Evolutionary conservation across 2,113 vertebrate species (phyloP).

Genomic region (Phodopus roborovskii): DNA sequence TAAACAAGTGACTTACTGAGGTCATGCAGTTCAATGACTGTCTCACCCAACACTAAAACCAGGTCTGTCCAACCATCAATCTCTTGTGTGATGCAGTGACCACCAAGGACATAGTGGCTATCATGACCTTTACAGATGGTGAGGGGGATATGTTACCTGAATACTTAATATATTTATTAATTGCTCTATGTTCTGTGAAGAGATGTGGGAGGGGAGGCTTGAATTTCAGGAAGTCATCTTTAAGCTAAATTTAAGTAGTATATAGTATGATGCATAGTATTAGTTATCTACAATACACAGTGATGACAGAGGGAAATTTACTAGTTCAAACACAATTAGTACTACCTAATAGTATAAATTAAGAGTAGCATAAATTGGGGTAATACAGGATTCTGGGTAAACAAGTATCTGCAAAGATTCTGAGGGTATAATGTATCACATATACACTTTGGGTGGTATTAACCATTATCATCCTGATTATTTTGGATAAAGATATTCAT

Average conservation of each 20-base stretch:
- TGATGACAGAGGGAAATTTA: neutral
- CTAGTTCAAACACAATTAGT: neutral
- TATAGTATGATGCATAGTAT: neutral
- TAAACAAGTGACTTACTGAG: neutral
- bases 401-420: neutral
- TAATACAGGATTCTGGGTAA: neutral
- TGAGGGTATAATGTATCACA: neutral
- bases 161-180: neutral
- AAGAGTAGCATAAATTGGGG: neutral
- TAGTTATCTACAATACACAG: neutral
- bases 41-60: neutral
- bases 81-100: rapidly evolving
- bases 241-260: neutral
- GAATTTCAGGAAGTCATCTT: neutral
- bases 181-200: neutral
- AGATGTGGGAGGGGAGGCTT: neutral
- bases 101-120: too few relatives aligned
- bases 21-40: neutral
- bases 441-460: neutral
- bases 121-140: neutral
- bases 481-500: neutral
- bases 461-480: neutral
- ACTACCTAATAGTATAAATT: neutral
- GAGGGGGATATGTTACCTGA: neutral
- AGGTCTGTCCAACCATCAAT: rapidly evolving